Percentiles rank a stretch among this genome's conserved stretches.
These are phyloP conservation scores for Melanerpes formicivorus DNA, from an alignment of 2,113 vertebrate genomes.

Conservation along the genomic window DNA sequence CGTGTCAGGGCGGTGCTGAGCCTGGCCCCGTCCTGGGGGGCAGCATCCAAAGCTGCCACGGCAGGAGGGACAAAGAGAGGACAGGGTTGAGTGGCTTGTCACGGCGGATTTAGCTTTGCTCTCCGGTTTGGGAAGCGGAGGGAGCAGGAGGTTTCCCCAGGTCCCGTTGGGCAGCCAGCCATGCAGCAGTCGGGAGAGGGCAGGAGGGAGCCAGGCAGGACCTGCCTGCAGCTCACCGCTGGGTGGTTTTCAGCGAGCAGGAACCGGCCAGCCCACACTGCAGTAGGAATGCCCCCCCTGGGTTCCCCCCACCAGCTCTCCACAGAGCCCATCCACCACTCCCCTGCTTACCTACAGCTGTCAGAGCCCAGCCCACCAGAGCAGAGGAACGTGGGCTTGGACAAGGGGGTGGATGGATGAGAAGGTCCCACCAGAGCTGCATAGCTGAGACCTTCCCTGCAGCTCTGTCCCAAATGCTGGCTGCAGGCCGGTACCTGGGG, in stretches of 20 bases:
- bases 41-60: neutral
- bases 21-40: neutral
- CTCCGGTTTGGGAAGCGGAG: neutral
- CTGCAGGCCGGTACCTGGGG: conserved; percentile 75
- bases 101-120: neutral
- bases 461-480: neutral
- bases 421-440: conserved; percentile 25
- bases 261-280: neutral
- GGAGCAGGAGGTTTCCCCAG: neutral
- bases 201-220: neutral
- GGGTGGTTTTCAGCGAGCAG: neutral
- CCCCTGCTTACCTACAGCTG: neutral
- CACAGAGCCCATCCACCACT: neutral
- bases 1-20: neutral
- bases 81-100: neutral
- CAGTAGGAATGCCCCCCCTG: accelerated
- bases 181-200: neutral
- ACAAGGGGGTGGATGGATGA: conserved; percentile 56
- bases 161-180: accelerated
- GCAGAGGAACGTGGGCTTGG: conserved; percentile 69
- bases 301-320: accelerated
- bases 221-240: neutral
- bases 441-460: neutral
- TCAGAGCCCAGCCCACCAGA: conserved; percentile 68
- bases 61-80: neutral